Conservation (phyloP, 2,888 invertebrate species). For the Nipponacmea schrenckii region DNA sequence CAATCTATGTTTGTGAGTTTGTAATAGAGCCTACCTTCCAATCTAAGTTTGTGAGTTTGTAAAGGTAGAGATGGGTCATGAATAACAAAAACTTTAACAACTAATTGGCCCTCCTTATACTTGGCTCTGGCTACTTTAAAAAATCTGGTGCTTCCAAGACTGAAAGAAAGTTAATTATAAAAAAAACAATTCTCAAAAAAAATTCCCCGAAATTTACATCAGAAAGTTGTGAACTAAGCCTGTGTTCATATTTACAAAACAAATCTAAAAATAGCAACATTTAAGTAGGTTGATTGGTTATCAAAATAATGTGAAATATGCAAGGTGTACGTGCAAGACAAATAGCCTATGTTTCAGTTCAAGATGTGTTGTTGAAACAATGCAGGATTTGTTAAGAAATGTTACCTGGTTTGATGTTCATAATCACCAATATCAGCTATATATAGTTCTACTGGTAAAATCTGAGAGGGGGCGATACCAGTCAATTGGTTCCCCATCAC, state of each 20-base stretch:
- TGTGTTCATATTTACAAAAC: too few species aligned
- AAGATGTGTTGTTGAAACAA: too few species aligned
- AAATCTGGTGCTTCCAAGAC: conserved; percentile 96
- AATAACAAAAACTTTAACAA: conserved; percentile 97
- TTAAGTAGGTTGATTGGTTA: too few species aligned
- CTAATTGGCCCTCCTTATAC: conserved; percentile 70
- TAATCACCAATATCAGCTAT: conserved; percentile 88
- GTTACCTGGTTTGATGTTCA: conserved; percentile 86
- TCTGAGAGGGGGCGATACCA: conserved; percentile 96
- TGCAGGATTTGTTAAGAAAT: not conserved
- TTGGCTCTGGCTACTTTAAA: conserved; percentile 95
- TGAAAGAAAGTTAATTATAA: conserved; percentile 65
- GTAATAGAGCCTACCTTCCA: conserved; percentile 76
- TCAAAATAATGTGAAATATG: too few species aligned
- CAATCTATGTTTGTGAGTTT: conserved; percentile 73
- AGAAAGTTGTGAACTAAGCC: too few species aligned
- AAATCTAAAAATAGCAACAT: too few species aligned
- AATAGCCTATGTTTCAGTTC: too few species aligned
- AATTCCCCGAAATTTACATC: too few species aligned
- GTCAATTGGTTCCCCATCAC: conserved; percentile 96
- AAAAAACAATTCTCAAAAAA: not conserved
- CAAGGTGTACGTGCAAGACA: too few species aligned
- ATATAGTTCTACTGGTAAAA: conserved; percentile 96
- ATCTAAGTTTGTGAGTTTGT: conserved; percentile 83
- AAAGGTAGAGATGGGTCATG: conserved; percentile 93